These are phyloP conservation scores for Neopelma chrysocephalum DNA, from an alignment of 2,797 vertebrate genomes.

Conservation along the genomic window DNA sequence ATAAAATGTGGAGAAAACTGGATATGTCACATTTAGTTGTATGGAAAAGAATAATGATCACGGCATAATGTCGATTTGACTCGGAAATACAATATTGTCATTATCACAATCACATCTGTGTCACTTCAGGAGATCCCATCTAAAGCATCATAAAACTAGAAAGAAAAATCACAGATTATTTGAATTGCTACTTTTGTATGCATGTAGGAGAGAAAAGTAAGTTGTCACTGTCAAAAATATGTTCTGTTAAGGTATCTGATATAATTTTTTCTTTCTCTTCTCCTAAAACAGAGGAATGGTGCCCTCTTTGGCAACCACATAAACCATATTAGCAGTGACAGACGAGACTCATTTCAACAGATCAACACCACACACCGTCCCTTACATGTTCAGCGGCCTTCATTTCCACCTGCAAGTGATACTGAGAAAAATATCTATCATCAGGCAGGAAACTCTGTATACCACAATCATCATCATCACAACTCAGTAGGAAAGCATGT, in stretches of 20 bases:
- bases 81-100: background rate
- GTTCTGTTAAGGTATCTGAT: background rate
- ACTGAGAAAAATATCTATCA: conserved; percentile 86
- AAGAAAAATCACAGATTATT: conserved; percentile 35
- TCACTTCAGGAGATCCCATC: conserved; percentile 28
- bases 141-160: conserved; percentile 24
- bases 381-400: conserved; percentile 87
- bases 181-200: conserved; percentile 24
- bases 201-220: conserved; percentile 49
- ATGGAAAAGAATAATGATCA: conserved; percentile 12
- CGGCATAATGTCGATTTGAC: background rate
- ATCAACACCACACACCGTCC: conserved; percentile 97
- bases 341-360: conserved; percentile 89
- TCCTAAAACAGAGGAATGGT: conserved; percentile 89
- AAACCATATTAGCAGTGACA: conserved; percentile 92
- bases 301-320: conserved; percentile 96
- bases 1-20: conserved; percentile 15
- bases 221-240: background rate
- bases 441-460: conserved; percentile 80
- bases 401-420: conserved; percentile 86
- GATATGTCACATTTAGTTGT: background rate
- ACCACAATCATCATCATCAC: conserved; percentile 90
- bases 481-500: conserved; percentile 88
- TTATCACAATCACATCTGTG: background rate
- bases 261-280: conserved; percentile 70